Evolutionary conservation across 2,888 invertebrate species (phyloP).

Genomic region (Drosophila rellima): DNA sequence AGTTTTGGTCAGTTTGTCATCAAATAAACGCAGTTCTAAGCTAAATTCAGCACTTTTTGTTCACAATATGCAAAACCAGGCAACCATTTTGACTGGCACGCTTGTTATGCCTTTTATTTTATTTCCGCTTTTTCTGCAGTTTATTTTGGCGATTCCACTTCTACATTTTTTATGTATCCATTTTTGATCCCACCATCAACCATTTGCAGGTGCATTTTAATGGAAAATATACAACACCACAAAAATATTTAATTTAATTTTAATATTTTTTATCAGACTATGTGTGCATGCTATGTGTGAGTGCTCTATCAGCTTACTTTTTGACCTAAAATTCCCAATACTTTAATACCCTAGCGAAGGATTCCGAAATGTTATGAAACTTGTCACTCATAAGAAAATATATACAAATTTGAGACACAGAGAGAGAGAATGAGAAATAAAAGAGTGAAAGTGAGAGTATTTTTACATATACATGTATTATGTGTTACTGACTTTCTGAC

Average conservation of each 20-base stretch:
- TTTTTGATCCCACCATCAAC: slow-evolving; percentile 35
- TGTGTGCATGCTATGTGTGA: not conserved
- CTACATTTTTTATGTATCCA: slow-evolving; percentile 7
- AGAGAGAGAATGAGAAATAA: not conserved
- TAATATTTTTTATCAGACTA: slow-evolving; percentile 31
- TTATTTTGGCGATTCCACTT: slow-evolving; percentile 33
- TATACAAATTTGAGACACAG: not conserved
- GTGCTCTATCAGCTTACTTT: slow-evolving; percentile 1
- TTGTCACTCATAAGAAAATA: not conserved
- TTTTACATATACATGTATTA: no score
- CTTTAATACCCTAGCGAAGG: not conserved
- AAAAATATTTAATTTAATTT: slow-evolving; percentile 69
- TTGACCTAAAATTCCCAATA: not conserved
- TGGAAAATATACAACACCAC: slow-evolving; percentile 65
- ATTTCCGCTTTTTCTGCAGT: slow-evolving; percentile 34
- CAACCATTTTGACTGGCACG: slow-evolving; percentile 26
- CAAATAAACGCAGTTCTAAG: slow-evolving; percentile 73
- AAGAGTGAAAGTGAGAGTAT: no score
- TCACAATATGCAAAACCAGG: slow-evolving; percentile 64
- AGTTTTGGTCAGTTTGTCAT: slow-evolving; percentile 74
- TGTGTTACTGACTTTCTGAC: no score
- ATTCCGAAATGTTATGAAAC: not conserved
- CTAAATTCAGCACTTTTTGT: slow-evolving; percentile 58
- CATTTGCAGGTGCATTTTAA: slow-evolving; percentile 67
- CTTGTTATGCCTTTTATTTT: slow-evolving; percentile 6